A percentile compares a stretch with the other conserved stretches of the same genome.
These are phyloP conservation scores for Lycaena phlaeas DNA, from an alignment of 2,888 invertebrate genomes.

Conservation along the genomic window DNA sequence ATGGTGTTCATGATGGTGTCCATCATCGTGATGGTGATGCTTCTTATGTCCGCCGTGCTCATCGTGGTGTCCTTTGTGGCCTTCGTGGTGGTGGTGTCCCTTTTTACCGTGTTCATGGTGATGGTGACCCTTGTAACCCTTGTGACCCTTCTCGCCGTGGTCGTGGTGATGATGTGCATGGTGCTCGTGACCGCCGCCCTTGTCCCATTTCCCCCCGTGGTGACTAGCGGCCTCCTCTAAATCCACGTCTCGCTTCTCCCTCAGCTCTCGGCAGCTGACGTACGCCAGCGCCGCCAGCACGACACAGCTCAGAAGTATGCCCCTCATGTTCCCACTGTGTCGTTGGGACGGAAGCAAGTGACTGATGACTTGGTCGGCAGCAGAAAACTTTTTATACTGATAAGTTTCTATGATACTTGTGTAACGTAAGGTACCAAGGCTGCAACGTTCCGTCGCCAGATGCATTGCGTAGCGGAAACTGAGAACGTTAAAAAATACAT, in stretches of 20 bases:
- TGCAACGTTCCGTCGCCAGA: too few species aligned
- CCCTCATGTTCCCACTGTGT: slow-evolving; percentile 51
- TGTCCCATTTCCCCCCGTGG: slow-evolving; percentile 62
- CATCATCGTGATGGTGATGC: slow-evolving; percentile 77
- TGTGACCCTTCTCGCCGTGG: slow-evolving; percentile 81
- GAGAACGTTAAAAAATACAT: slow-evolving; percentile 14
- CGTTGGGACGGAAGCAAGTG: slow-evolving; percentile 36
- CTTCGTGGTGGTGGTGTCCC: slow-evolving; percentile 82
- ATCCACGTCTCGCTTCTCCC: slow-evolving; percentile 65
- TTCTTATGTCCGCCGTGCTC: slow-evolving; percentile 78
- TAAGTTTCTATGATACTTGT: slow-evolving; percentile 51
- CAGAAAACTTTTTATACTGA: slow-evolving; percentile 58
- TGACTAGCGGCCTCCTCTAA: slow-evolving; percentile 65
- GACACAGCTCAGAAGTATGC: slow-evolving; percentile 50
- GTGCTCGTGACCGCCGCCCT: slow-evolving; percentile 78
- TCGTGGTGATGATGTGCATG: slow-evolving; percentile 76
- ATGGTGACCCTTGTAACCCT: slow-evolving; percentile 79
- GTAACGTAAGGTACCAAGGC: slow-evolving; percentile 66
- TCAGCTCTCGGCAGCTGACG: slow-evolving; percentile 66
- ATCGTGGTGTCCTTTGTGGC: slow-evolving; percentile 74
- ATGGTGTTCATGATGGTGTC: slow-evolving; percentile 76
- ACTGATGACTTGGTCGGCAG: slow-evolving; percentile 44
- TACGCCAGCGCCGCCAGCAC: slow-evolving; percentile 65
- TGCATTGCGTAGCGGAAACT: slow-evolving; percentile 45
- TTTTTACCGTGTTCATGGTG: slow-evolving; percentile 79